These are phyloP conservation scores for Zaprionus inermis DNA, from an alignment of 1,140 invertebrate genomes.

Conservation along the genomic window DNA sequence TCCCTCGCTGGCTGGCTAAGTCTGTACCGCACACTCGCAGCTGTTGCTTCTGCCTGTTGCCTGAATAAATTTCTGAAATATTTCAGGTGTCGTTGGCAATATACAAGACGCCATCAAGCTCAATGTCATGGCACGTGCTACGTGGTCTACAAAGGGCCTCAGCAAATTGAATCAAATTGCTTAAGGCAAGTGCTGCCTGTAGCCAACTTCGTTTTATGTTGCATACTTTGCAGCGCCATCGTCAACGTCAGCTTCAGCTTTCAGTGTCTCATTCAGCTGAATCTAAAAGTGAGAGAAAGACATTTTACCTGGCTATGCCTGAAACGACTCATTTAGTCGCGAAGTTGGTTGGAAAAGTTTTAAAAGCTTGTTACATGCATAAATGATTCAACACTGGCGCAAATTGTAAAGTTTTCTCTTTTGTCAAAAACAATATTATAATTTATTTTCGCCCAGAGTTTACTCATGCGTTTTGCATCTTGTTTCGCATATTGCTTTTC, in stretches of 20 bases:
- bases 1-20: conserved; percentile 1
- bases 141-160: conserved; percentile 20
- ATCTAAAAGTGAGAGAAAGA: not conserved
- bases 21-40: conserved; percentile 9
- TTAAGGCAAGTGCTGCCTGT: conserved; percentile 10
- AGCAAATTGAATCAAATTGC: conserved; percentile 49
- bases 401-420: not conserved
- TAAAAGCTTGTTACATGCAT: not conserved
- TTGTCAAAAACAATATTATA: no score
- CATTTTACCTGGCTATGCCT: not conserved
- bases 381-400: not conserved
- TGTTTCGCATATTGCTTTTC: no score
- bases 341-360: not conserved
- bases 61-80: conserved; percentile 19
- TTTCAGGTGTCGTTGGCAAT: conserved; percentile 13
- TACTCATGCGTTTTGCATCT: no score
- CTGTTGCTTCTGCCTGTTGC: conserved; percentile 44
- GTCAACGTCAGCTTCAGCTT: conserved; percentile 6
- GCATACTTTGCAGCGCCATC: conserved; percentile 34
- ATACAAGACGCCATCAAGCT: conserved; percentile 18
- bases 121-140: conserved; percentile 17
- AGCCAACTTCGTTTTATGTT: conserved; percentile 14
- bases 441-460: no score
- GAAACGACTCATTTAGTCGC: conserved; percentile 26
- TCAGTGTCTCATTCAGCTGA: not conserved